Percentiles rank a stretch among this genome's conserved stretches.
These are phyloP conservation scores for Cantharis lateralis DNA, from an alignment of 2,888 invertebrate genomes.

Conservation along the genomic window DNA sequence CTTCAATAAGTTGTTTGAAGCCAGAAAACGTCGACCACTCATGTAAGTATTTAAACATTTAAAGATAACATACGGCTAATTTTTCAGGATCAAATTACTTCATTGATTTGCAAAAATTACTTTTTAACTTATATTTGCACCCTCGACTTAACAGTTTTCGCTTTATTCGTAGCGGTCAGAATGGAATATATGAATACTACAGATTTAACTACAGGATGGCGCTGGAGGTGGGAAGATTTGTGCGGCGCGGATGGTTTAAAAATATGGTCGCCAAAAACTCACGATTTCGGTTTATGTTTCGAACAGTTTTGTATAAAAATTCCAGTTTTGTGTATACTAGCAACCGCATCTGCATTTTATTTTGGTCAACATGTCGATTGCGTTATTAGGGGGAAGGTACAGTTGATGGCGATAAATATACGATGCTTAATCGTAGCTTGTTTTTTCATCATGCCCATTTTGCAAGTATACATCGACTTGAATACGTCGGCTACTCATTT, in stretches of 20 bases:
- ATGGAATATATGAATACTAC: conserved; percentile 2
- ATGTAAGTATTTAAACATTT: background rate
- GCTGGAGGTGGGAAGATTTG: conserved; percentile 76
- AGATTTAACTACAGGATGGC: conserved; percentile 35
- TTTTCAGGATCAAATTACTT: background rate
- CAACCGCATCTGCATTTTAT: conserved; percentile 79
- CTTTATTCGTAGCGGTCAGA: background rate
- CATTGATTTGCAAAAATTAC: background rate
- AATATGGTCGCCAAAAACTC: conserved; percentile 70
- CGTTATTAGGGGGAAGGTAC: conserved; percentile 66
- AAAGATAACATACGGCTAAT: background rate
- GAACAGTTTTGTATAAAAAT: conserved; percentile 80
- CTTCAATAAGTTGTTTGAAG: background rate
- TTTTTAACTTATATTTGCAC: background rate
- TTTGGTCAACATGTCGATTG: conserved; percentile 70
- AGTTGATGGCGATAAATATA: conserved; percentile 66
- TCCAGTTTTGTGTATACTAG: conserved; percentile 74
- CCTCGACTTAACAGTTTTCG: background rate
- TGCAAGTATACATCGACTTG: conserved; percentile 69
- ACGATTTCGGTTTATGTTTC: conserved; percentile 84
- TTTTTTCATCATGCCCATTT: conserved; percentile 69
- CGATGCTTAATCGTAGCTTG: conserved; percentile 68
- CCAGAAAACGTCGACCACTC: background rate
- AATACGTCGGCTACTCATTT: conserved; percentile 58
- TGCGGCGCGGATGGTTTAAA: conserved; percentile 75